Percentiles rank a stretch among this genome's conserved stretches.
These are phyloP conservation scores for Bactericera cockerelli DNA, from an alignment of 1,140 invertebrate species.

Conservation along the genomic window DNA sequence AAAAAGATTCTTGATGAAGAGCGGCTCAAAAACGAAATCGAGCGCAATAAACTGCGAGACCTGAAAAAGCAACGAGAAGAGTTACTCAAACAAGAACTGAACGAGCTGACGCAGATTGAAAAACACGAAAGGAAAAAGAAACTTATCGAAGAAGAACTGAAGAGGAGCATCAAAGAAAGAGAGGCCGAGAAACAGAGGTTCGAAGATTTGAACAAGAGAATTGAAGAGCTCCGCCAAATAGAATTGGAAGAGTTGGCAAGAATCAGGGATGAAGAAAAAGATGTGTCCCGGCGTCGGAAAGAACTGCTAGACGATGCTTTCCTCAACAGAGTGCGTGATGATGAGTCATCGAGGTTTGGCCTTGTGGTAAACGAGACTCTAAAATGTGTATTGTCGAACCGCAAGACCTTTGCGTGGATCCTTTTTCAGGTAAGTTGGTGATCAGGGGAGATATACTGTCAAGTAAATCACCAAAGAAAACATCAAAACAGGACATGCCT, in stretches of 20 bases:
- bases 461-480: too few relatives aligned
- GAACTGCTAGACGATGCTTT: not conserved
- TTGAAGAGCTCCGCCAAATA: not conserved
- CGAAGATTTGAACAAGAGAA: not conserved
- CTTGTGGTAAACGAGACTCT: too few relatives aligned
- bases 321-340: not conserved
- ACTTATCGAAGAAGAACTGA: not conserved
- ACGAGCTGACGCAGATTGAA: not conserved
- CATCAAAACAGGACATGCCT: too few relatives aligned
- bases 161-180: not conserved
- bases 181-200: conserved; percentile 3
- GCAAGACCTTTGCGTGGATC: not conserved
- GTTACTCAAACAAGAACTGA: not conserved
- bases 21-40: not conserved
- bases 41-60: not conserved
- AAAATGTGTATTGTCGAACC: not conserved
- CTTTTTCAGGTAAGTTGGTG: not conserved
- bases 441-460: not conserved
- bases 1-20: not conserved
- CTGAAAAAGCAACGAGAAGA: not conserved
- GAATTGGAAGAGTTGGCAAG: not conserved
- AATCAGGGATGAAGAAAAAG: not conserved
- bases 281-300: not conserved
- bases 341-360: too few relatives aligned
- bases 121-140: not conserved